Conservation (phyloP, 1,140 invertebrate species). For the Rhopalosiphum padi region DNA sequence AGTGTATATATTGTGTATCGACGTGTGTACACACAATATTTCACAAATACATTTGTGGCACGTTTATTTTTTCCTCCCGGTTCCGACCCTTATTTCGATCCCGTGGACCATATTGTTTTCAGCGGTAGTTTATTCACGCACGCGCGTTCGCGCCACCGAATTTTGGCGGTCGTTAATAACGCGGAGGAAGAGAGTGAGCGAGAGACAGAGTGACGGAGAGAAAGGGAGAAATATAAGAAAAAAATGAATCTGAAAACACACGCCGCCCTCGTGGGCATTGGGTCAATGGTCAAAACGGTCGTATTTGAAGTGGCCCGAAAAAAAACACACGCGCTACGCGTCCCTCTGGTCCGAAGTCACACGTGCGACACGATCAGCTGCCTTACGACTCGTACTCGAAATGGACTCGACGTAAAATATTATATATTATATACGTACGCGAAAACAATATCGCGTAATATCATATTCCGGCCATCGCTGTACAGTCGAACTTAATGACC, state of each 20-base stretch:
- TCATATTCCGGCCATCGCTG: not conserved
- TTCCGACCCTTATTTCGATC: not conserved
- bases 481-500: not conserved
- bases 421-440: not conserved
- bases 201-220: too few relatives aligned
- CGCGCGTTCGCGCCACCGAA: not conserved
- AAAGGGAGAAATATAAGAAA: not conserved
- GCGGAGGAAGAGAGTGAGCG: not conserved
- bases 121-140: not conserved
- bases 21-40: conserved; percentile 15
- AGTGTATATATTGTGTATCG: not conserved
- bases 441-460: not conserved
- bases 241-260: not conserved
- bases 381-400: not conserved
- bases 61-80: not conserved
- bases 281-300: not conserved
- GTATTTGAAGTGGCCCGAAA: not conserved
- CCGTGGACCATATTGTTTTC: not conserved
- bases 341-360: not conserved
- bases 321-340: not conserved
- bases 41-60: not conserved
- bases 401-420: not conserved
- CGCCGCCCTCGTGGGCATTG: not conserved
- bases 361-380: not conserved
- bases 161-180: not conserved